These are phyloP conservation scores for Drosophila pallidifrons DNA, from an alignment of 1,140 invertebrate genomes.

Conservation along the genomic window DNA sequence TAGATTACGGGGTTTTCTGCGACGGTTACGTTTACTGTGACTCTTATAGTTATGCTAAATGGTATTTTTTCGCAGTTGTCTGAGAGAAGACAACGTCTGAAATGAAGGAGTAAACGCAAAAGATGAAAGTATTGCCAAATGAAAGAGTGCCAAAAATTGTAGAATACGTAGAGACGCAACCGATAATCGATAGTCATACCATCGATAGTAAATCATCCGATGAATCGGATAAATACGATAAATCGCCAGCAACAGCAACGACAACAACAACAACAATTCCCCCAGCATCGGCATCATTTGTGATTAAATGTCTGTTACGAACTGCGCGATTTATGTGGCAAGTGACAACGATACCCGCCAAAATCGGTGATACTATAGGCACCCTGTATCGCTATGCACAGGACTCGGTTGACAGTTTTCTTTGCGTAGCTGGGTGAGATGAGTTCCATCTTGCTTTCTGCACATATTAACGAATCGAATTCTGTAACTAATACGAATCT, in stretches of 20 bases:
- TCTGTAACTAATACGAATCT: neutral
- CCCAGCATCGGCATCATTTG: conserved; percentile 69
- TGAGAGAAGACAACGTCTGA: conserved; percentile 18
- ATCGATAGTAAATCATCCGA: conserved; percentile 7
- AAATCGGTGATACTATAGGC: conserved; percentile 83
- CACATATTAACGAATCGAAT: neutral
- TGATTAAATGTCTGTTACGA: conserved; percentile 82
- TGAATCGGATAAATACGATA: conserved; percentile 8
- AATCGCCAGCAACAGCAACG: conserved; percentile 4
- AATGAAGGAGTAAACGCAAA: conserved; percentile 63
- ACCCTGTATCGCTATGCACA: conserved; percentile 82
- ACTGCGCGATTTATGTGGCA: conserved; percentile 84
- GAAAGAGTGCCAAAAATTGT: conserved; percentile 66
- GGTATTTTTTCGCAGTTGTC: conserved; percentile 4
- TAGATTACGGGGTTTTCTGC: conserved; percentile 14
- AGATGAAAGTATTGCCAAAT: conserved; percentile 76
- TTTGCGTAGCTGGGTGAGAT: conserved; percentile 84
- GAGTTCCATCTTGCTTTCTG: neutral
- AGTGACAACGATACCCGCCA: conserved; percentile 81
- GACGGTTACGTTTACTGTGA: too few relatives aligned
- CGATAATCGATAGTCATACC: conserved; percentile 9
- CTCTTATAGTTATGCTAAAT: neutral
- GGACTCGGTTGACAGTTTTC: conserved; percentile 79
- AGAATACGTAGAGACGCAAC: conserved; percentile 26
- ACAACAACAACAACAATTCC: conserved; percentile 23